phyloP scores from a whole-genome alignment of 1,140 invertebrate species.

The Ceratina australensis region DNA sequence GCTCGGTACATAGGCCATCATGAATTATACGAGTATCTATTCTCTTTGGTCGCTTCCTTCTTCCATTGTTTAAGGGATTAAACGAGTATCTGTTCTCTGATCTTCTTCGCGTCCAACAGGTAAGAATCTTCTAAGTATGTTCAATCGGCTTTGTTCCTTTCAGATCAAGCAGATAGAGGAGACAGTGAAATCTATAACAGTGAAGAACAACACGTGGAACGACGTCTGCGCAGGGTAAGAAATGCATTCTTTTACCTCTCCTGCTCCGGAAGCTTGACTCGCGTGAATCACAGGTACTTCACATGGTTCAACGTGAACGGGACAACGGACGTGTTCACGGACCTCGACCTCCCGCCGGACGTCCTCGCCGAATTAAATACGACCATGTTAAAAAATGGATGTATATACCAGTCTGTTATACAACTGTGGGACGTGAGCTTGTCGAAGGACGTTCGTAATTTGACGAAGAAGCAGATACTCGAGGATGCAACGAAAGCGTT shows the following conservation, averaged over 20 bases:
- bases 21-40: constrained; percentile 39
- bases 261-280: not conserved
- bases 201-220: constrained; percentile 73
- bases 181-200: constrained; percentile 69
- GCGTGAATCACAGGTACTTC: constrained; percentile 64
- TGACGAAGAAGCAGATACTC: constrained; percentile 68
- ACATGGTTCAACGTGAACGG: constrained; percentile 72
- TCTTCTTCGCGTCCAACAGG: too few relatives aligned
- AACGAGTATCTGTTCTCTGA: constrained; percentile 55
- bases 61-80: too few relatives aligned
- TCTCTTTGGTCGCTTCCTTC: too few relatives aligned
- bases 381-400: constrained; percentile 65
- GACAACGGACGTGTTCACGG: constrained; percentile 27
- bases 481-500: constrained; percentile 68
- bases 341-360: constrained; percentile 56
- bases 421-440: constrained; percentile 68
- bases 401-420: constrained; percentile 74
- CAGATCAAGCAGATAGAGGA: constrained; percentile 76
- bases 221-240: constrained; percentile 78
- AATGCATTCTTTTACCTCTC: not conserved
- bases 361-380: constrained; percentile 63
- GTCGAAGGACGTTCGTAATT: constrained; percentile 57
- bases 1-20: constrained; percentile 70
- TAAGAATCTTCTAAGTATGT: too few relatives aligned
- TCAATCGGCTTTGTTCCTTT: constrained; percentile 27